Conservation (phyloP, 1,140 invertebrate genomes). For the Rhagoletis pomonella region DNA sequence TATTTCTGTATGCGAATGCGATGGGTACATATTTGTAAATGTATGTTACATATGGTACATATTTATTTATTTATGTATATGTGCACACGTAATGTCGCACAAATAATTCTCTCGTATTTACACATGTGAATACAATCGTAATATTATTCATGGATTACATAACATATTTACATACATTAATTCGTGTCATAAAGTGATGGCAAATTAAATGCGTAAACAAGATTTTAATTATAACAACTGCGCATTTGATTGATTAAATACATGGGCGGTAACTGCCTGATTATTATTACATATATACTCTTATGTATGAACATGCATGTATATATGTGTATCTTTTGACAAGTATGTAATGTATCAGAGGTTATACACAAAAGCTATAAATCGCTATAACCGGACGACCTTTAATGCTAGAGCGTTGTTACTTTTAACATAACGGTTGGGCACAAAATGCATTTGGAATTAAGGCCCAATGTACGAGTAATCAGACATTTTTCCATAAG, state of each 20-base stretch:
- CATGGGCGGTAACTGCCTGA: not conserved
- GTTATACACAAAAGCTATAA: not conserved
- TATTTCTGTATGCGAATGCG: too few relatives aligned
- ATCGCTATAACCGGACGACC: not conserved
- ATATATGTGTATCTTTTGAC: not conserved
- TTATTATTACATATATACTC: too few relatives aligned
- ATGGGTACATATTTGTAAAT: not conserved
- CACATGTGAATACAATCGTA: not conserved
- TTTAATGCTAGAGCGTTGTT: not conserved
- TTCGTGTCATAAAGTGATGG: constrained; percentile 26
- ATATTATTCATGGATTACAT: not conserved
- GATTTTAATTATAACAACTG: constrained; percentile 35
- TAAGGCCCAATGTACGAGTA: too few relatives aligned
- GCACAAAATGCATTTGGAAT: too few relatives aligned
- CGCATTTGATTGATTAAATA: constrained; percentile 22
- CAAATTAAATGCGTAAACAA: constrained; percentile 44
- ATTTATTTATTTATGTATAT: not conserved
- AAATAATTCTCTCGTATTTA: not conserved
- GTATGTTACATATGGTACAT: not conserved
- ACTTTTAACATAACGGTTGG: too few relatives aligned
- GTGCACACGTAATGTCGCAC: not conserved
- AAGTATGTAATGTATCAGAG: not conserved
- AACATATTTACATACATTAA: not conserved
- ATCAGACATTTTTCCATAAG: too few relatives aligned
- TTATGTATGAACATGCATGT: not conserved